Evolutionary conservation across 1,140 invertebrate genomes (phyloP).

Genomic region (Macrotrachela quadricornifera): DNA sequence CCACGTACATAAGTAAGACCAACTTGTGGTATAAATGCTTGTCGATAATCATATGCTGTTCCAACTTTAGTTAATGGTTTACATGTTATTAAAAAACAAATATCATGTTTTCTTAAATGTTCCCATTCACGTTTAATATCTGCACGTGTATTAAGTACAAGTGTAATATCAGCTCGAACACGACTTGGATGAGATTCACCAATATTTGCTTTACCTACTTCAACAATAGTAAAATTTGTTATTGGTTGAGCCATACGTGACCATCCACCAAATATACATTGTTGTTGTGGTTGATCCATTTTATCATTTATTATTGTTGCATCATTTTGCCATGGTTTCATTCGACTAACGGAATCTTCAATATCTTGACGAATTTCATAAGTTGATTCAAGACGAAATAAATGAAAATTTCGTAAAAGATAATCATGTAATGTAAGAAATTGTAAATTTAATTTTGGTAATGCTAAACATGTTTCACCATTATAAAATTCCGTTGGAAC

Average conservation of each 20-base stretch:
- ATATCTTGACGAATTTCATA: conserved; percentile 97
- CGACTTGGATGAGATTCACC: conserved; percentile 78
- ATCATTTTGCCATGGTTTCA: conserved; percentile 61
- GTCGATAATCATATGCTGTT: conserved; percentile 25
- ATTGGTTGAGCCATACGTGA: conserved; percentile 93
- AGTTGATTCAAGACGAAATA: conserved; percentile 90
- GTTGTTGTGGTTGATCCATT: conserved; percentile 56
- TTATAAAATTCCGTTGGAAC: conserved; percentile 92
- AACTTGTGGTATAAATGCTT: conserved; percentile 42
- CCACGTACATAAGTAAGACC: conserved; percentile 74
- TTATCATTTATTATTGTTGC: background rate
- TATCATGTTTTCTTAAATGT: conserved; percentile 76
- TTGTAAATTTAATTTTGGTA: conserved; percentile 93
- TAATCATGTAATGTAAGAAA: conserved; percentile 97
- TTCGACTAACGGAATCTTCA: conserved; percentile 73
- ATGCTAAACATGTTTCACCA: conserved; percentile 54
- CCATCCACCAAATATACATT: conserved; percentile 80
- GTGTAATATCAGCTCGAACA: conserved; percentile 76
- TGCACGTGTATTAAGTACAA: conserved; percentile 48
- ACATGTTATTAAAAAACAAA: conserved; percentile 81
- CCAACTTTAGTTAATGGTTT: conserved; percentile 58
- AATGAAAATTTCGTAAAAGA: conserved; percentile 80
- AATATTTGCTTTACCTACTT: conserved; percentile 38
- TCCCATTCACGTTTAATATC: conserved; percentile 95
- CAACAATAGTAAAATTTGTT: conserved; percentile 71